Conservation (phyloP, 2,113 vertebrate genomes). For the Clarias macrocephalus region DNA sequence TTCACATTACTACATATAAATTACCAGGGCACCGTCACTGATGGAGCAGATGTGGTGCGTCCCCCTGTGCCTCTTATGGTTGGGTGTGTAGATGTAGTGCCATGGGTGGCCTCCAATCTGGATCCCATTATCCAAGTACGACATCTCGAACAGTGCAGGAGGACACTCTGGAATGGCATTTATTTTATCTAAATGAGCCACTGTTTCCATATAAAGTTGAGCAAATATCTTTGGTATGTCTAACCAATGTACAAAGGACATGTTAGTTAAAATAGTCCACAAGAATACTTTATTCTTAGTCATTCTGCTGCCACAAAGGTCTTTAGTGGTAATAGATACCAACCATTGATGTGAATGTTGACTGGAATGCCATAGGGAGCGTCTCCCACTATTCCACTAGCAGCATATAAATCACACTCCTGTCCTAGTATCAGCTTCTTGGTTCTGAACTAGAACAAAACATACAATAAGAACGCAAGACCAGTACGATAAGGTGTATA, state of each 20-base stretch:
- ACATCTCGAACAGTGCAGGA: constrained; percentile 88
- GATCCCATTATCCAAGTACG: constrained; percentile 84
- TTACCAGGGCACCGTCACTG: constrained; percentile 85
- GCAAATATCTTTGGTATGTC: not conserved
- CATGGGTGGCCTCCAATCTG: constrained; percentile 95
- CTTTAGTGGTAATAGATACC: constrained; percentile 1
- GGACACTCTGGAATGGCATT: constrained; percentile 74
- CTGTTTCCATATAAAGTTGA: not conserved
- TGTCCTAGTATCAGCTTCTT: constrained; percentile 80
- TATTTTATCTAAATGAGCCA: not conserved
- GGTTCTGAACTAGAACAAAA: constrained; percentile 83
- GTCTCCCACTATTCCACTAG: constrained; percentile 82
- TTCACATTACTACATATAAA: not conserved
- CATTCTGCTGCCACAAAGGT: not conserved
- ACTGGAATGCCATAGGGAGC: constrained; percentile 88
- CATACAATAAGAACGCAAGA: not conserved
- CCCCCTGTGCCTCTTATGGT: constrained; percentile 84
- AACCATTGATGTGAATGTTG: constrained; percentile 94
- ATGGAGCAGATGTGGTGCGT: constrained; percentile 90
- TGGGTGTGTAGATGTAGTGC: constrained; percentile 95
- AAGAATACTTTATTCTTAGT: not conserved
- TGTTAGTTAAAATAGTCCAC: not conserved
- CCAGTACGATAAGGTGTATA: not conserved
- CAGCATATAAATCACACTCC: constrained; percentile 80
- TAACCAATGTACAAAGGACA: not conserved